Evolutionary conservation across 2,797 vertebrate genomes (phyloP), one percentile per base, ranked within the genome.

Genomic region (Centropyge bicolor): DNA sequence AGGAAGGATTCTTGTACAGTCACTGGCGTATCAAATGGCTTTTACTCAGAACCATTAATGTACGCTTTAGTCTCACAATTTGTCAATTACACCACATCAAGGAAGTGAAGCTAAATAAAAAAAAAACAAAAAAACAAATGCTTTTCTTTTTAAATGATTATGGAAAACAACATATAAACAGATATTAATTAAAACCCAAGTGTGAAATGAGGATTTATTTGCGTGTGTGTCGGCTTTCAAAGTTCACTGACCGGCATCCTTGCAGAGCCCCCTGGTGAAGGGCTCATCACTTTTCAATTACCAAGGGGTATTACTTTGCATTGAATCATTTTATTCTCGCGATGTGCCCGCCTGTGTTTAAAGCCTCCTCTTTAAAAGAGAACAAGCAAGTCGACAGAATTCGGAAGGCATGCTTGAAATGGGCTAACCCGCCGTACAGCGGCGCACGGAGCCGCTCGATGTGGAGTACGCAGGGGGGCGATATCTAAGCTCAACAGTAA

Each of bases 401-500:
- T 86, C 74, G 76, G 64, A 90, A 90, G 85, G 86, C 84, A 80
- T 43, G 86, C 85, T 86, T 85, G 76, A 84, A 89, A 85, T 78
- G 84, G 79, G 86, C 86, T 78, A 84, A 90, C 84, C 84, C 64
- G 45, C 71, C 70, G 82, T 70, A 69, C 66, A 69, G 83, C 54
- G 45, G 65, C 78, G 68, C 73, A 71, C 72, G 67, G 86, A 84
- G 73, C 52, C 31, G 46, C 80, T 83, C 78, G 35, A n/a, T 74
- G 87, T 52, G 78, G 76, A 80, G 76, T 35, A 56, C 35, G 68
- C 38, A 41, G 76, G 80, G 84, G 52, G 75, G 78, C 24, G 74
- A 79, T 94, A 94, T 94, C 93, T 89, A 86, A 90, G 90, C 84
- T 78, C 83, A 81, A 84, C 85, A 94, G 92, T 89, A 87, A 92